phyloP scores from a whole-genome alignment of 2,888 invertebrate genomes.

The Chymomyza fuscimana region DNA sequence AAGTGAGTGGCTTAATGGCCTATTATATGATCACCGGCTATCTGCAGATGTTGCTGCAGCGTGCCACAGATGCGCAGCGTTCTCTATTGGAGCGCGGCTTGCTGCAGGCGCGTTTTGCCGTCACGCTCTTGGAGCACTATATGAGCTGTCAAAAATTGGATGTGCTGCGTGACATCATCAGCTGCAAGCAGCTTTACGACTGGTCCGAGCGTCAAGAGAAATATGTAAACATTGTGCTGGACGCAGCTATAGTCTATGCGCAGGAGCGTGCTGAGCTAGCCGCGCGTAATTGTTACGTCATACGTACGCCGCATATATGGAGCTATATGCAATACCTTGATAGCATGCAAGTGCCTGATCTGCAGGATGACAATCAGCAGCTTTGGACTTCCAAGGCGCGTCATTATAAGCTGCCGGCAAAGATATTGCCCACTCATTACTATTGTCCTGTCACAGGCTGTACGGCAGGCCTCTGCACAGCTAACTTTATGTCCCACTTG shows the following conservation, averaged over 20 bases:
- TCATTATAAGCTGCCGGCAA: neutral
- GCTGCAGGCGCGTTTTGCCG: slow-evolving; percentile 19
- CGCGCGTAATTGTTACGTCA: neutral
- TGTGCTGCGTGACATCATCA: neutral
- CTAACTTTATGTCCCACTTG: slow-evolving; percentile 18
- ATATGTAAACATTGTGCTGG: neutral
- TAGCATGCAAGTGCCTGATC: neutral
- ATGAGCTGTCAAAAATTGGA: neutral
- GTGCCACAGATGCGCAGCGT: neutral
- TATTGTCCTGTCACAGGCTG: slow-evolving; percentile 15
- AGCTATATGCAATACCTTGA: slow-evolving; percentile 9
- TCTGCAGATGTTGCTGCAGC: neutral
- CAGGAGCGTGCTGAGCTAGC: neutral
- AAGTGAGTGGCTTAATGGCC: neutral
- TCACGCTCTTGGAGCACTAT: slow-evolving; percentile 4
- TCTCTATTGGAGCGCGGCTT: neutral
- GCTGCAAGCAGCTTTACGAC: neutral
- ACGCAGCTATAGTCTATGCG: neutral
- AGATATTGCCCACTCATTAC: neutral
- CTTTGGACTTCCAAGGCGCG: neutral
- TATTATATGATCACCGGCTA: slow-evolving; percentile 26
- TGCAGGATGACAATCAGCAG: neutral
- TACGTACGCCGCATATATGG: slow-evolving; percentile 19
- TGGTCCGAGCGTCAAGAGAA: slow-evolving; percentile 17
- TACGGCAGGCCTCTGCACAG: accelerated